phyloP scores from a whole-genome alignment of 2,113 vertebrate species.

The Prinia subflava region DNA sequence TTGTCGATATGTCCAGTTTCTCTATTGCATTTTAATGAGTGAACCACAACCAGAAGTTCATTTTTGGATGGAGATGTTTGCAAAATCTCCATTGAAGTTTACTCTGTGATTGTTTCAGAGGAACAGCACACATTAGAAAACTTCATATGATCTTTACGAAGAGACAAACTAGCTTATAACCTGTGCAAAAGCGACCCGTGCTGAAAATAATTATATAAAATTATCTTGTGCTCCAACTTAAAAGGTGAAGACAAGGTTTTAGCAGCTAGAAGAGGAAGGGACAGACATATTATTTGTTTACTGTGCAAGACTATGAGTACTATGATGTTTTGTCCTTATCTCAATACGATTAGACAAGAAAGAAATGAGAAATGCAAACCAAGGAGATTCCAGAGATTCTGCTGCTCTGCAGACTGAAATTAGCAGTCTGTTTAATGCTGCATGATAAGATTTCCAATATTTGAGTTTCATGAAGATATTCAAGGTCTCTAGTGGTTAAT shows the following conservation, averaged over 20 bases:
- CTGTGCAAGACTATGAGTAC: neutral
- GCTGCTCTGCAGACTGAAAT: neutral
- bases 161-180: neutral
- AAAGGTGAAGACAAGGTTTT: neutral
- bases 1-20: neutral
- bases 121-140: neutral
- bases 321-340: neutral
- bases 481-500: neutral
- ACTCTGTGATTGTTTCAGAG: neutral
- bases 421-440: neutral
- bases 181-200: fast-evolving
- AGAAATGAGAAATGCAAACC: neutral
- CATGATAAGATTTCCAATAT: neutral
- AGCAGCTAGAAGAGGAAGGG: neutral
- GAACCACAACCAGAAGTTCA: neutral
- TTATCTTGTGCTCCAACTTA: neutral
- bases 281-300: neutral
- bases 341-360: neutral
- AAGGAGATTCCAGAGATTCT: neutral
- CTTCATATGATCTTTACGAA: neutral
- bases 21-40: neutral
- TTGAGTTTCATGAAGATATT: neutral
- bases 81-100: neutral
- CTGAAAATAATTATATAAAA: neutral
- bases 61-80: neutral